Evolutionary conservation across 2,113 vertebrate species (phyloP).

Genomic region (Coptodon bakossiorum): DNA sequence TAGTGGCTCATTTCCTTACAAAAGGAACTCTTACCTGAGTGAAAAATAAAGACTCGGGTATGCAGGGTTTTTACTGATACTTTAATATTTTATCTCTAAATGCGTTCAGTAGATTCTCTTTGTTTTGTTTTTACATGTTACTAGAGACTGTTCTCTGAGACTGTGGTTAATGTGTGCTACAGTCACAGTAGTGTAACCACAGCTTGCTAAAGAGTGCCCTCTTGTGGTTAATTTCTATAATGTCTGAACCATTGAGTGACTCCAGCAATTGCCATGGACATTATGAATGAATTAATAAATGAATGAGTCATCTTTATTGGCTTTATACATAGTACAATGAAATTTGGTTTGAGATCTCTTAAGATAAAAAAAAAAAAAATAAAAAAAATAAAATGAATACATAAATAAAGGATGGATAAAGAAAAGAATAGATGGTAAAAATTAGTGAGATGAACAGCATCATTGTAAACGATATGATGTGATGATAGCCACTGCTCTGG

Average conservation of each 20-base stretch:
- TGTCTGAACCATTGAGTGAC: neutral
- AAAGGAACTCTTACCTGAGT: neutral
- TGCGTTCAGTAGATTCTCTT: neutral
- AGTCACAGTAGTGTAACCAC: neutral
- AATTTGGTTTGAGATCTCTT: neutral
- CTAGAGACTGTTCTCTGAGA: neutral
- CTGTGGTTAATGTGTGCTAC: neutral
- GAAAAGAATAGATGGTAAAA: neutral
- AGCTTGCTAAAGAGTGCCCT: slow-evolving; percentile 11
- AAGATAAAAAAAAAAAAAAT: neutral
- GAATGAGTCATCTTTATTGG: neutral
- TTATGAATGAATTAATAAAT: neutral
- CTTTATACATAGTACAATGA: neutral
- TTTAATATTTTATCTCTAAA: neutral
- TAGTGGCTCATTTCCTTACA: neutral
- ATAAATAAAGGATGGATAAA: neutral
- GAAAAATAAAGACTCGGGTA: neutral
- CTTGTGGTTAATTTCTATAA: slow-evolving; percentile 13
- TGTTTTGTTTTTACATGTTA: neutral
- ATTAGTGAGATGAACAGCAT: fast-evolving
- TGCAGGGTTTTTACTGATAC: neutral
- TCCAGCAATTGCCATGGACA: neutral
- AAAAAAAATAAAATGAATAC: neutral
- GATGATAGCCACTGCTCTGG: neutral
- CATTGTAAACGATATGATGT: neutral